Evolutionary conservation across 2,888 invertebrate species (phyloP).

Genomic region (Caenorhabditis zanzibari): DNA sequence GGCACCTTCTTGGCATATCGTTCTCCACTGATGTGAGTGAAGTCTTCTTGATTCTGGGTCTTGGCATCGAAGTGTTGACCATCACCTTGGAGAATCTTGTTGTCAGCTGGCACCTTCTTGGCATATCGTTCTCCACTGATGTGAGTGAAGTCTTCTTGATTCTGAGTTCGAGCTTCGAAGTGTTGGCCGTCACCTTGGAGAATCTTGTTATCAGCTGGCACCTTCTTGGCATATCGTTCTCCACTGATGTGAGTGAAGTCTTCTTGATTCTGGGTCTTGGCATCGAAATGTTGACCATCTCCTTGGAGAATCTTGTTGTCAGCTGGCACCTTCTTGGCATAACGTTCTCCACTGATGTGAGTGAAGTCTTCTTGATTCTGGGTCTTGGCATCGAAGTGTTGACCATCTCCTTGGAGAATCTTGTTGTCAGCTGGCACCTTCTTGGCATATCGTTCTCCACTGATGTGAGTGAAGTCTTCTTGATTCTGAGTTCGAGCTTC

Average conservation of each 20-base stretch:
- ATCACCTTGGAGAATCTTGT: slow-evolving; percentile 7
- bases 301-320: slow-evolving; percentile 33
- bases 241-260: slow-evolving; percentile 15
- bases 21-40: slow-evolving; percentile 48
- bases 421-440: slow-evolving; percentile 38
- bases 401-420: slow-evolving; percentile 34
- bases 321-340: slow-evolving; percentile 22
- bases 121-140: slow-evolving; percentile 17
- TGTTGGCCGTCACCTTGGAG: slow-evolving; percentile 15
- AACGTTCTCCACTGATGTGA: slow-evolving; percentile 27
- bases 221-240: slow-evolving; percentile 29
- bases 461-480: slow-evolving; percentile 35
- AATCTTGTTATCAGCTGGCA: slow-evolving; percentile 9
- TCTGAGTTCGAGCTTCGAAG: slow-evolving; percentile 7
- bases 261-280: slow-evolving; percentile 14
- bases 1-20: slow-evolving; percentile 52
- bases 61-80: slow-evolving; percentile 25
- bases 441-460: slow-evolving; percentile 32
- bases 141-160: slow-evolving; percentile 15
- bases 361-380: slow-evolving; percentile 37
- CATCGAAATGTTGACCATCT: slow-evolving; percentile 21
- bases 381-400: slow-evolving; percentile 27
- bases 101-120: slow-evolving; percentile 21
- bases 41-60: slow-evolving; percentile 49
- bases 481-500: slow-evolving; percentile 35